phyloP scores from a whole-genome alignment of 1,140 invertebrate genomes.

The Heliothis subflexa region DNA sequence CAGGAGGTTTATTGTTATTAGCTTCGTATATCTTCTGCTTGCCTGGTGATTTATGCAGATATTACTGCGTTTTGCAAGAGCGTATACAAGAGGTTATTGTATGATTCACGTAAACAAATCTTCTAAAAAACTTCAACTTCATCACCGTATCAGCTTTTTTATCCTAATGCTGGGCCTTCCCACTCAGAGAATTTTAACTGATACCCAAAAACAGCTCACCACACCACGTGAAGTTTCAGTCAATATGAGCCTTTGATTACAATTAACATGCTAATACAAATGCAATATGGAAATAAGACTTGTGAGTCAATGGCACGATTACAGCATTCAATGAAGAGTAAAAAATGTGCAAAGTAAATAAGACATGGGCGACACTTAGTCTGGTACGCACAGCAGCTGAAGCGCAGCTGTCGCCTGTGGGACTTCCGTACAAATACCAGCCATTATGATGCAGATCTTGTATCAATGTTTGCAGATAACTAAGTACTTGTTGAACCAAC shows the following conservation, averaged over 20 bases:
- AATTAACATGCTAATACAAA: too few relatives aligned
- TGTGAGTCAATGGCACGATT: too few relatives aligned
- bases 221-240: too few relatives aligned
- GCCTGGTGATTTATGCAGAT: not conserved
- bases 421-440: not conserved
- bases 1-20: slow-evolving; percentile 20
- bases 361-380: slow-evolving; percentile 9
- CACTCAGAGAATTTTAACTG: too few relatives aligned
- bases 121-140: too few relatives aligned
- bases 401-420: slow-evolving; percentile 12
- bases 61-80: not conserved
- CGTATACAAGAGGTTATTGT: not conserved
- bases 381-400: slow-evolving; percentile 4
- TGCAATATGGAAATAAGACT: too few relatives aligned
- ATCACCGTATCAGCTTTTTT: too few relatives aligned
- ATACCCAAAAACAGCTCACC: too few relatives aligned
- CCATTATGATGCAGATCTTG: not conserved
- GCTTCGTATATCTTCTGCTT: not conserved
- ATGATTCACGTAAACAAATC: not conserved
- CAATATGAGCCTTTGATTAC: too few relatives aligned
- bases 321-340: not conserved
- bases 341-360: not conserved
- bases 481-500: not conserved
- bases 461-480: not conserved
- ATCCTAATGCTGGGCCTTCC: too few relatives aligned